A percentile compares a stretch with the other conserved stretches of the same genome.
phyloP scores from a whole-genome alignment of 2,797 vertebrate genomes.

The Phalloptychus januarius region DNA sequence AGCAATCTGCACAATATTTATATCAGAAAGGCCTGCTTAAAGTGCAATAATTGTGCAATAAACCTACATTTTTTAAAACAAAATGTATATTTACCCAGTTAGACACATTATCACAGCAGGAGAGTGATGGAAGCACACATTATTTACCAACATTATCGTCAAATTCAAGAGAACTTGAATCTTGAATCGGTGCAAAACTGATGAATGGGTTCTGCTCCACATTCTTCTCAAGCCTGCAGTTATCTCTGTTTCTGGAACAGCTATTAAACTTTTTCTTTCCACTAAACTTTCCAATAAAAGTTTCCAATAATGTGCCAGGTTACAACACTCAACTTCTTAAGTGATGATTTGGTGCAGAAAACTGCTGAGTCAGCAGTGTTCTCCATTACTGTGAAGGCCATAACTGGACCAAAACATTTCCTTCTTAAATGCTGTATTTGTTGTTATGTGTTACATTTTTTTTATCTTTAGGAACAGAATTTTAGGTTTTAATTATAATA shows the following conservation, averaged over 20 bases:
- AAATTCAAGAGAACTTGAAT: not conserved
- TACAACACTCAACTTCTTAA: not conserved
- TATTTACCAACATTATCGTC: no score
- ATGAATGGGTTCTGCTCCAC: not conserved
- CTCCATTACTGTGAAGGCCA: not conserved
- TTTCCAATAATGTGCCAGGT: not conserved
- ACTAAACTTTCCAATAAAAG: not conserved
- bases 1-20: no score
- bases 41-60: no score
- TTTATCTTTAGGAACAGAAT: not conserved
- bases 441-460: not conserved
- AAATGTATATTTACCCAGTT: not conserved
- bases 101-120: no score
- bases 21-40: no score
- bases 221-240: not conserved
- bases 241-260: not conserved
- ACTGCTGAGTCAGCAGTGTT: not conserved
- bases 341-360: not conserved
- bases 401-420: not conserved
- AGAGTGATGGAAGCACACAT: no score
- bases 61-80: no score
- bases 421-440: not conserved
- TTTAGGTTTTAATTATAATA: not conserved
- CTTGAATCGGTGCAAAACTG: not conserved
- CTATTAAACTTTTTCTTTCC: not conserved